phyloP scores from a whole-genome alignment of 1,140 invertebrate species.

The Pararge aegeria region DNA sequence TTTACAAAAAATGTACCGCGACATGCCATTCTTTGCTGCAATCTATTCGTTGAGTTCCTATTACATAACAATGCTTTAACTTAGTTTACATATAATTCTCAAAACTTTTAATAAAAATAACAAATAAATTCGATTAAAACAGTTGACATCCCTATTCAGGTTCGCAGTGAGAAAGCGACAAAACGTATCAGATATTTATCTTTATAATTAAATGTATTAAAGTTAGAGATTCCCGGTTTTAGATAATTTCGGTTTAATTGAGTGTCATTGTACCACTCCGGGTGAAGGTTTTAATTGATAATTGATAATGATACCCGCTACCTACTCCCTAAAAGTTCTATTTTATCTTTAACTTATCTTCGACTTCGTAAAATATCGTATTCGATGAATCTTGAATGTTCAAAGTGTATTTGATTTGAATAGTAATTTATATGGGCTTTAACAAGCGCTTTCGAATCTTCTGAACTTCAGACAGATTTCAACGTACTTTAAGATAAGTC shows the following conservation, averaged over 20 bases:
- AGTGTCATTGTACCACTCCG: constrained; percentile 1
- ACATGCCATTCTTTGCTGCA: no score
- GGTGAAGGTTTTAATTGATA: neutral
- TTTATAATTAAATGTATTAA: constrained; percentile 6
- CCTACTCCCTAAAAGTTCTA: neutral
- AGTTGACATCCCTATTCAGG: neutral
- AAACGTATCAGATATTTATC: constrained; percentile 5
- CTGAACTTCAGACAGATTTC: no score
- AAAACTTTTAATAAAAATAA: no score
- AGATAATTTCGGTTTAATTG: neutral
- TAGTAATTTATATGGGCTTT: neutral
- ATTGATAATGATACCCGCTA: neutral
- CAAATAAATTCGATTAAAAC: neutral
- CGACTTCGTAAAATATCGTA: neutral
- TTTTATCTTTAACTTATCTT: neutral
- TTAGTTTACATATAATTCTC: no score
- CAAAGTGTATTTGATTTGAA: neutral
- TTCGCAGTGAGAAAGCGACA: neutral
- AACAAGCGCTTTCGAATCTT: no score
- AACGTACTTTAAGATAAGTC: no score
- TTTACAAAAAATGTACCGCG: no score
- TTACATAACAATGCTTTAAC: no score
- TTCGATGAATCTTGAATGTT: neutral
- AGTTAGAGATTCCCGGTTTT: neutral
- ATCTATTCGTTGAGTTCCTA: no score